phyloP scores from a whole-genome alignment of 2,888 invertebrate genomes.

The Cantharis nigra region DNA sequence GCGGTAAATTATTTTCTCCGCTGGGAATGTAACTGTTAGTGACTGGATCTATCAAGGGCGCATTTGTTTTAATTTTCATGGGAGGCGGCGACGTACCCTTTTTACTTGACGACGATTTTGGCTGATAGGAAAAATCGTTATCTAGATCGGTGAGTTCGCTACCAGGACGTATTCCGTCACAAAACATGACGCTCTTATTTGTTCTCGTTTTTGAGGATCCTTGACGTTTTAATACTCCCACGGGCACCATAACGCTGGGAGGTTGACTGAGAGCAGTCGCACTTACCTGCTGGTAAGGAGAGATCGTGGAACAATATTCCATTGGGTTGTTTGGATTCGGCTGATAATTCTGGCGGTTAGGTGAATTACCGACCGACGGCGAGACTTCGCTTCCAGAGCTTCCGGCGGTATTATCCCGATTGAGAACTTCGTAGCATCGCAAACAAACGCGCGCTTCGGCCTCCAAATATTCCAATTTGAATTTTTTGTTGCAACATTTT shows the following conservation, averaged over 20 bases:
- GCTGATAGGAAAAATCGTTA: conserved; percentile 58
- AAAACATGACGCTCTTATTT: conserved; percentile 83
- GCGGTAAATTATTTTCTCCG: conserved; percentile 60
- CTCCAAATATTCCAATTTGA: conserved; percentile 72
- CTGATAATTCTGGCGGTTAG: conserved; percentile 52
- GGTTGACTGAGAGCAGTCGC: conserved; percentile 56
- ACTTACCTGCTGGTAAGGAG: conserved; percentile 75
- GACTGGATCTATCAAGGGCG: conserved; percentile 57
- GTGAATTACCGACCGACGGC: conserved; percentile 41
- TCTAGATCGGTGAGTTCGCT: conserved; percentile 83
- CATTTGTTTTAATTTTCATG: conserved; percentile 39
- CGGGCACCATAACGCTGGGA: conserved; percentile 82
- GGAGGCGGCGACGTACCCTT: conserved; percentile 14
- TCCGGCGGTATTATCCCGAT: conserved; percentile 35
- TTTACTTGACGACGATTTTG: conserved; percentile 28
- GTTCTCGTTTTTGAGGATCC: conserved; percentile 61
- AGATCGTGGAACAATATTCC: conserved; percentile 85
- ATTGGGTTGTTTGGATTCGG: conserved; percentile 86
- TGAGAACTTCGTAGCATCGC: conserved; percentile 67
- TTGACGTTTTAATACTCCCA: conserved; percentile 78
- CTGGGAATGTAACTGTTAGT: conserved; percentile 63
- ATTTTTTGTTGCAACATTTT: conserved; percentile 75
- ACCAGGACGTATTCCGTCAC: conserved; percentile 86
- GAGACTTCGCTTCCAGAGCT: conserved; percentile 45
- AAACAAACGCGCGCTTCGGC: conserved; percentile 80